Evolutionary conservation across 2,113 vertebrate species (phyloP), one percentile per base, ranked within the genome.

Genomic region (Agapornis roseicollis): DNA sequence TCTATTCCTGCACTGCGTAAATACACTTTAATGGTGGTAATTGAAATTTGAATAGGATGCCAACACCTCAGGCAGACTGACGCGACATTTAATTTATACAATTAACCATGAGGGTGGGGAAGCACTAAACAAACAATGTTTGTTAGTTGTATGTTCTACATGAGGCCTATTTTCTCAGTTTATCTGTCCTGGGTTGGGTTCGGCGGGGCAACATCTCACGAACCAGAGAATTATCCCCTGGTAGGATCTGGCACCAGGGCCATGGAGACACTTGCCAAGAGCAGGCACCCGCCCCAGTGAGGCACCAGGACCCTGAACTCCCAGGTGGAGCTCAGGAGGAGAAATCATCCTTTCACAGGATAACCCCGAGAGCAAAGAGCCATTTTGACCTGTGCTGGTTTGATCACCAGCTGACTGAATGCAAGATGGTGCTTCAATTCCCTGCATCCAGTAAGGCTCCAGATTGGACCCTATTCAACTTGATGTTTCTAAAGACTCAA

Each of bases 31-130:
- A 96, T 86, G 87, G 91, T 63, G 80, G 96, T 79, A 97, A 96
- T 96, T 97, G 94, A 85, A 96, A 93, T 96, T 52, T 86, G 88
- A 97, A 96, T 95, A 56, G 93, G 93, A 96, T 97, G 93, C 94
- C 96, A 94, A 79, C 91, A 93, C 97, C 89, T 96, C 94, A 56
- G 95, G 98, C 90, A 94, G 65, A 90, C 87, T 93, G 94, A 77
- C 93, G 91, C 93, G 60, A 97, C 95, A 95, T 63, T 94, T 94
- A 94, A 95, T 95, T 91, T 69, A 88, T 87, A 91, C 91, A 97
- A 95, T 97, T 96, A 97, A 93, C 88, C 41, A 44, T 2, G 65
- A 90, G 86, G 94, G 89, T 80, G 61, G 92, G 80, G 91, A 95
- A 87, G 85, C 42, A 76, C 91, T 92, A 97, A 96, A 96, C 93